Evolutionary conservation across 2,888 invertebrate species (phyloP).

Genomic region (Tribolium freemani): DNA sequence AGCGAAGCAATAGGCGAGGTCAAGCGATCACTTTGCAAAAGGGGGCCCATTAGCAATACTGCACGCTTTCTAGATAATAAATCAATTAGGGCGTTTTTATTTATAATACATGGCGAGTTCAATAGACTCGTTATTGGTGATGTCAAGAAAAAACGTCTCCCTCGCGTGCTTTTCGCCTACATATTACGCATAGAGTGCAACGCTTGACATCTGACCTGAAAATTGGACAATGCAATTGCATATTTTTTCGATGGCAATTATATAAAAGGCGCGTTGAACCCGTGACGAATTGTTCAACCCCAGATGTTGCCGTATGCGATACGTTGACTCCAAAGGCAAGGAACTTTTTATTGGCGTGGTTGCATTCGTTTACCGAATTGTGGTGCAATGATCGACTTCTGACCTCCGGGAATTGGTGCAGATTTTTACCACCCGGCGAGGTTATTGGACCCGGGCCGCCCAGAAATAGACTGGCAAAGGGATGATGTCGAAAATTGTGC

Average conservation of each 20-base stretch:
- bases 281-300: slow-evolving; percentile 23
- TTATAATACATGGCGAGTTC: slow-evolving; percentile 55
- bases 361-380: slow-evolving; percentile 32
- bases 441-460: slow-evolving; percentile 14
- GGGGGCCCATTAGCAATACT: slow-evolving; percentile 38
- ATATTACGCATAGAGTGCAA: slow-evolving; percentile 48
- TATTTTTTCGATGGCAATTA: slow-evolving; percentile 35
- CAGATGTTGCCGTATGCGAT: slow-evolving; percentile 15
- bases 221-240: slow-evolving; percentile 51
- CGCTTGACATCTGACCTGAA: slow-evolving; percentile 55
- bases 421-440: slow-evolving; percentile 19
- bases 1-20: slow-evolving; percentile 39
- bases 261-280: slow-evolving; percentile 32
- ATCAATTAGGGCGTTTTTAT: slow-evolving; percentile 58
- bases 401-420: slow-evolving; percentile 30
- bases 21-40: slow-evolving; percentile 41
- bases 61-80: slow-evolving; percentile 58
- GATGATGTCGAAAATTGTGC: background rate
- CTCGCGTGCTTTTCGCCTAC: slow-evolving; percentile 29
- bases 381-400: slow-evolving; percentile 34
- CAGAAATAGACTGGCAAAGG: background rate
- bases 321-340: slow-evolving; percentile 28
- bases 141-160: slow-evolving; percentile 39
- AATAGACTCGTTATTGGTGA: slow-evolving; percentile 51
- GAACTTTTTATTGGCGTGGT: slow-evolving; percentile 35